These are phyloP conservation scores for Drosophila vallismaia DNA, from an alignment of 2,888 invertebrate species.

Conservation along the genomic window DNA sequence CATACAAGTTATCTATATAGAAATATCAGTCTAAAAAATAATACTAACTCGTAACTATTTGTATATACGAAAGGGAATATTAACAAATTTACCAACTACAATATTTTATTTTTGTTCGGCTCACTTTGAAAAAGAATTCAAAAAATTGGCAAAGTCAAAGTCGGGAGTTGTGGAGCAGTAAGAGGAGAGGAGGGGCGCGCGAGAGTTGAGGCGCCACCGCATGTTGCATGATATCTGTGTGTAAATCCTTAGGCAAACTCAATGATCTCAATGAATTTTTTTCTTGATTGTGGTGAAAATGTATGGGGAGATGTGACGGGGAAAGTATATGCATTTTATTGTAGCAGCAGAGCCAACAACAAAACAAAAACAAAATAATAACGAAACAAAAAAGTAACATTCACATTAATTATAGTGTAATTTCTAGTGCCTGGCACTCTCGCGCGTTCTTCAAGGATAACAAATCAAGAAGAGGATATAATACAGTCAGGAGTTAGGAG, in stretches of 20 bases:
- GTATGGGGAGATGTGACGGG: constrained; percentile 31
- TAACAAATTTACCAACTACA: constrained; percentile 38
- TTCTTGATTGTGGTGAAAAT: constrained; percentile 67
- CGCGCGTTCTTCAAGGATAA: constrained; percentile 52
- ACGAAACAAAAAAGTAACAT: constrained; percentile 47
- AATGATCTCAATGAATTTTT: constrained; percentile 76
- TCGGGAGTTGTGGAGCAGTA: constrained; percentile 1
- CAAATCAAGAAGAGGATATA: constrained; percentile 7
- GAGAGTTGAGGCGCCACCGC: constrained; percentile 34
- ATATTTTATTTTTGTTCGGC: constrained; percentile 16
- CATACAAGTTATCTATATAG: constrained; percentile 6
- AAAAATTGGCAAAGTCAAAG: constrained; percentile 26
- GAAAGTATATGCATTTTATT: constrained; percentile 72
- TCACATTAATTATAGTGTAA: constrained; percentile 75
- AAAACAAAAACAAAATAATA: constrained; percentile 31
- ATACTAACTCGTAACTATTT: constrained; percentile 42
- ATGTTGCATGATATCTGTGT: constrained; percentile 51
- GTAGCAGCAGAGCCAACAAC: constrained; percentile 33
- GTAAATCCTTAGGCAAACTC: constrained; percentile 72
- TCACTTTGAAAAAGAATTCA: background rate
- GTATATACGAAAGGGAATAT: constrained; percentile 33
- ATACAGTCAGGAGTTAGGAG: background rate
- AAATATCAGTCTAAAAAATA: constrained; percentile 22
- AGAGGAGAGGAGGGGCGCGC: constrained; percentile 36
- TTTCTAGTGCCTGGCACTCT: constrained; percentile 68